Conservation (phyloP, 2,797 vertebrate species). For the Argya squamiceps region DNA sequence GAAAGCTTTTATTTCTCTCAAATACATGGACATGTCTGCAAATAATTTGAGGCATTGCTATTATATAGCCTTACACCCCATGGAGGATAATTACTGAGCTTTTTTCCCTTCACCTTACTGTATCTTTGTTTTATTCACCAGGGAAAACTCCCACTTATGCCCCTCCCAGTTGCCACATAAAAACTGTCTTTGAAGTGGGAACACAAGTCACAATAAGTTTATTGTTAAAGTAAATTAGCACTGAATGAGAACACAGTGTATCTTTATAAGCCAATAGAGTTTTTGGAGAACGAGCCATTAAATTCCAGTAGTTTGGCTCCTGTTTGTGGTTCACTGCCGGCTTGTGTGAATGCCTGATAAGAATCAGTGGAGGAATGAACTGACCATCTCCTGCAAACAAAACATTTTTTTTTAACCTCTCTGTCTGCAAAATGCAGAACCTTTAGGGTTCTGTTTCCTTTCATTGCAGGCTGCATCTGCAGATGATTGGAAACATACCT, state of each 20-base stretch:
- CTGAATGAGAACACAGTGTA: slow-evolving; percentile 57
- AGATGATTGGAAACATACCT: slow-evolving; percentile 67
- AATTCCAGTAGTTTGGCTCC: slow-evolving; percentile 62
- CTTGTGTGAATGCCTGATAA: slow-evolving; percentile 32
- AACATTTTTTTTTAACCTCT: not conserved
- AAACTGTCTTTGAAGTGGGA: slow-evolving; percentile 66
- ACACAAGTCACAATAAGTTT: slow-evolving; percentile 61
- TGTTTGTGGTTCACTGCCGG: not conserved
- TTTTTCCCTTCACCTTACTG: slow-evolving; percentile 53
- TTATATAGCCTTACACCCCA: slow-evolving; percentile 62
- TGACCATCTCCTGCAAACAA: slow-evolving; percentile 36
- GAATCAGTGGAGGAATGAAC: not conserved
- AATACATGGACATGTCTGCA: slow-evolving; percentile 71
- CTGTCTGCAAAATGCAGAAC: not conserved
- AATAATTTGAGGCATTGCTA: slow-evolving; percentile 73
- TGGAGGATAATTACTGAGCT: slow-evolving; percentile 66
- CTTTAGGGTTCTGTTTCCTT: slow-evolving; percentile 10
- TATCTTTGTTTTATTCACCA: slow-evolving; percentile 47
- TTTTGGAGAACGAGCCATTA: slow-evolving; percentile 56
- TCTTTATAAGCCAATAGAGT: slow-evolving; percentile 52
- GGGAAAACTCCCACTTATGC: slow-evolving; percentile 40
- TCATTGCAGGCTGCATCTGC: slow-evolving; percentile 28
- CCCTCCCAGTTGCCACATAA: slow-evolving; percentile 43
- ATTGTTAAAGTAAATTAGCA: slow-evolving; percentile 68
- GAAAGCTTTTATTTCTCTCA: slow-evolving; percentile 70